phyloP scores from a whole-genome alignment of 2,113 vertebrate genomes.

The Saguinus imperator region DNA sequence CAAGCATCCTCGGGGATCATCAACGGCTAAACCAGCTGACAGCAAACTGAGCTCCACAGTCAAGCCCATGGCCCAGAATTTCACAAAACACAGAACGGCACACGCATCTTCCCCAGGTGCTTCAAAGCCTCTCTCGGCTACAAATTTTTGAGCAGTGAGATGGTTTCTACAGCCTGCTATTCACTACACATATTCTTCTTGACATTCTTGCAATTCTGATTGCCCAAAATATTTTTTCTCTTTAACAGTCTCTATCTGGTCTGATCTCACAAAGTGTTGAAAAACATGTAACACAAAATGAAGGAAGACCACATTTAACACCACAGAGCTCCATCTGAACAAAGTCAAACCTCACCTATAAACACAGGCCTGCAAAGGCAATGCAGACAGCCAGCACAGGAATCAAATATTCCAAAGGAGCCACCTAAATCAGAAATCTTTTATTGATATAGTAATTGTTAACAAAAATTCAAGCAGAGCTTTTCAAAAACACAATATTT shows the following conservation, averaged over 20 bases:
- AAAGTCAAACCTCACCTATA: neutral
- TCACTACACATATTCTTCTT: neutral
- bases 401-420: neutral
- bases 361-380: neutral
- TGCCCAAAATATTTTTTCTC: neutral
- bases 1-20: neutral
- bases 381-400: too few relatives aligned
- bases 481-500: neutral
- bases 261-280: neutral
- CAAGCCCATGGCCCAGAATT: neutral
- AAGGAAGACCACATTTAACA: neutral
- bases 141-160: neutral
- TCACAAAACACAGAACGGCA: fast-evolving
- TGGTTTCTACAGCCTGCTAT: neutral
- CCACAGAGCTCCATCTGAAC: too few relatives aligned
- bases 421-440: neutral
- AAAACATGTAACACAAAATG: neutral
- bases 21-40: neutral
- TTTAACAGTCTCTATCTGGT: neutral
- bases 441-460: neutral
- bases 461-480: neutral
- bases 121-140: neutral
- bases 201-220: neutral
- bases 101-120: neutral
- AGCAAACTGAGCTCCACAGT: fast-evolving